A percentile compares a stretch with the other conserved stretches of the same genome.
These are phyloP conservation scores for Acyrthosiphon pisum DNA, from an alignment of 1,140 invertebrate genomes.

Conservation along the genomic window DNA sequence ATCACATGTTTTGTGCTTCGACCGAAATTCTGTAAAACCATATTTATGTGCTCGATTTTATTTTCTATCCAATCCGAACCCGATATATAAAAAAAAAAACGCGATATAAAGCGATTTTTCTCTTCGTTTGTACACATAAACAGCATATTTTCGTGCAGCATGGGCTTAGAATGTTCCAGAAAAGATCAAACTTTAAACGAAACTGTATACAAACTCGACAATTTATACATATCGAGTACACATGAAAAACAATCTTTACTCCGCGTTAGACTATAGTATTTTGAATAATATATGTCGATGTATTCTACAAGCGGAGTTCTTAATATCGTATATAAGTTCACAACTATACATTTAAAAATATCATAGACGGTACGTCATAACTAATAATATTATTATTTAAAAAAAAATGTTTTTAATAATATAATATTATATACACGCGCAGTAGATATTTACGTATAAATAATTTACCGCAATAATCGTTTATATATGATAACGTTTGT, in stretches of 20 bases:
- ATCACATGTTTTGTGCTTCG: background rate
- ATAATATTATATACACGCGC: no score
- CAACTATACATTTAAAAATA: background rate
- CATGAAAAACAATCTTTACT: conserved; percentile 23
- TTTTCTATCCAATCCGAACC: background rate
- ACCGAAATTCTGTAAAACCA: background rate
- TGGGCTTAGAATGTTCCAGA: background rate
- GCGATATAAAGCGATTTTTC: background rate
- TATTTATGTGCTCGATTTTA: background rate
- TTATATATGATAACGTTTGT: background rate
- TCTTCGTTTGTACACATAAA: background rate
- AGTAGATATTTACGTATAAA: background rate
- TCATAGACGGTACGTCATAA: background rate
- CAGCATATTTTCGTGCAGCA: background rate
- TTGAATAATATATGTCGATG: background rate
- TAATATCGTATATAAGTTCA: background rate
- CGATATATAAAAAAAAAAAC: background rate
- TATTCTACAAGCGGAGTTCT: background rate
- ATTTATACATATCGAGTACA: background rate
- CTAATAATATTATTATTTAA: background rate
- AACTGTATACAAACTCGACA: background rate
- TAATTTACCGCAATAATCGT: background rate
- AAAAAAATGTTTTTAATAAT: background rate
- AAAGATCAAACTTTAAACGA: conserved; percentile 6
- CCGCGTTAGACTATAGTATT: background rate